These are phyloP conservation scores for Esperia sulphurella DNA, from an alignment of 2,888 invertebrate genomes.

Conservation along the genomic window DNA sequence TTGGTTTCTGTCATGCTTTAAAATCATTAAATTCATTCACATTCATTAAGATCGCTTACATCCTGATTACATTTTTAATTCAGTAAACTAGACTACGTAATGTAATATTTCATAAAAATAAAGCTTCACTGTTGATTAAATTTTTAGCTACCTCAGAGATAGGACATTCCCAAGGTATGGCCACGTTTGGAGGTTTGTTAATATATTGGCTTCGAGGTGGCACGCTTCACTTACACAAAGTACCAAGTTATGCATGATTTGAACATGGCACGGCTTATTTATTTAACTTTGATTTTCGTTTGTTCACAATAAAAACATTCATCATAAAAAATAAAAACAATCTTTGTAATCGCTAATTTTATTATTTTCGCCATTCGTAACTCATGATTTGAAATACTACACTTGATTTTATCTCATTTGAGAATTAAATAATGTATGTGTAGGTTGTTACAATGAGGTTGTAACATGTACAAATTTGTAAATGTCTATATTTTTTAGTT, in stretches of 20 bases:
- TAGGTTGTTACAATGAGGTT: too few relatives aligned
- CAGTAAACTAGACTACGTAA: neutral
- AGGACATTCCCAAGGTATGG: slow-evolving; percentile 95
- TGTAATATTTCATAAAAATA: slow-evolving; percentile 21
- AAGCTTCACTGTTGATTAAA: slow-evolving; percentile 52
- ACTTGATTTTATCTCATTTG: neutral
- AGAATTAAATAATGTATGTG: too few relatives aligned
- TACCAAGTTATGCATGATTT: slow-evolving; percentile 53
- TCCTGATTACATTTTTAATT: neutral
- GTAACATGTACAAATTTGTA: neutral
- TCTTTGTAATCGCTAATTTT: neutral
- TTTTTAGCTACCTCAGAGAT: slow-evolving; percentile 92
- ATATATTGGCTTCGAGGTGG: slow-evolving; percentile 67
- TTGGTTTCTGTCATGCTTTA: slow-evolving; percentile 9
- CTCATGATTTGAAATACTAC: neutral
- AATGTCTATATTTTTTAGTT: neutral
- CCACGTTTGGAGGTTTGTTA: slow-evolving; percentile 48
- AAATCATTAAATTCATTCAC: slow-evolving; percentile 8
- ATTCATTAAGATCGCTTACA: slow-evolving; percentile 1
- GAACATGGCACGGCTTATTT: slow-evolving; percentile 65
- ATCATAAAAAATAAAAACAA: slow-evolving; percentile 1
- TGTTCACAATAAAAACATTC: slow-evolving; percentile 7
- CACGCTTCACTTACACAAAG: slow-evolving; percentile 54
- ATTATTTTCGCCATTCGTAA: neutral
- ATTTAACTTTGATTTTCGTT: slow-evolving; percentile 12